These are phyloP conservation scores for Apomyelois bistriatella DNA, from an alignment of 2,888 invertebrate species.

Conservation along the genomic window DNA sequence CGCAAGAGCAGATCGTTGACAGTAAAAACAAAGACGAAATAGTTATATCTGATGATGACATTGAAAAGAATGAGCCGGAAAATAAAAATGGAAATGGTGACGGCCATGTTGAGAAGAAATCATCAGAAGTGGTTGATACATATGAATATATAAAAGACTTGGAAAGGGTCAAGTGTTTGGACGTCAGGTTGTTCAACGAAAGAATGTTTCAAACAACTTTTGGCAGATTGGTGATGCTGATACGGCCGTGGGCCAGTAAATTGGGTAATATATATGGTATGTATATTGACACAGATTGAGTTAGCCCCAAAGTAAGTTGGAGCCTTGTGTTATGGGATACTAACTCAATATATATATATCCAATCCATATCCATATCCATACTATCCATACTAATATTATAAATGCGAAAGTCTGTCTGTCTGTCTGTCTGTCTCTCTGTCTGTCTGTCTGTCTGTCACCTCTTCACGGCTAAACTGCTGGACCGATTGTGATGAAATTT, in stretches of 20 bases:
- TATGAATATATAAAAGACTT: conserved; percentile 51
- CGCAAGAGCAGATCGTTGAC: conserved; percentile 34
- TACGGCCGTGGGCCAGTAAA: conserved; percentile 60
- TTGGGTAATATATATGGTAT: conserved; percentile 58
- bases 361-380: neutral
- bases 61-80: conserved; percentile 17
- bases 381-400: too few relatives aligned
- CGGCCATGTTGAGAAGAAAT: conserved; percentile 16
- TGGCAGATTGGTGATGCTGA: conserved; percentile 55
- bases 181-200: conserved; percentile 42
- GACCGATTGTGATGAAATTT: too few relatives aligned
- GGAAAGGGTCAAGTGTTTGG: conserved; percentile 41
- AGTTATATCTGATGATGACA: neutral
- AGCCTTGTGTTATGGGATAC: too few relatives aligned
- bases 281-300: too few relatives aligned
- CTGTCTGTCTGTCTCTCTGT: too few relatives aligned
- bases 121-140: conserved; percentile 18
- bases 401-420: too few relatives aligned
- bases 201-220: conserved; percentile 54
- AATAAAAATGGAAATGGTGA: conserved; percentile 15
- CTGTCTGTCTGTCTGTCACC: too few relatives aligned
- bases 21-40: conserved; percentile 15
- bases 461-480: too few relatives aligned
- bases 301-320: too few relatives aligned
- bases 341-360: too few relatives aligned